A percentile compares a stretch with the other conserved stretches of the same genome.
phyloP scores from a whole-genome alignment of 2,113 vertebrate species.

The Catharus minimus region DNA sequence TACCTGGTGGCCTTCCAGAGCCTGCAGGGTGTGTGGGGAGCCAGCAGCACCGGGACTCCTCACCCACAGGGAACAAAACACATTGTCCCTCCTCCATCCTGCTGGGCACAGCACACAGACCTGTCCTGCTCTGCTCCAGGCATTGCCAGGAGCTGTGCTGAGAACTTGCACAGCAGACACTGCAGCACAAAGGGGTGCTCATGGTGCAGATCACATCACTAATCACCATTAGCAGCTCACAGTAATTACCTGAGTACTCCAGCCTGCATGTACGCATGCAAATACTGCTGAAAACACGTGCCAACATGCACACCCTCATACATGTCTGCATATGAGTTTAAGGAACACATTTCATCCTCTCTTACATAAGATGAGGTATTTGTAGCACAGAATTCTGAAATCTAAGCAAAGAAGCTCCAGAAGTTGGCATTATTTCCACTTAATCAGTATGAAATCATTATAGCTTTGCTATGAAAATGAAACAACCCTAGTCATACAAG shows the following conservation, averaged over 20 bases:
- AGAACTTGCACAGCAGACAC: background rate
- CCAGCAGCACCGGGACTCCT: background rate
- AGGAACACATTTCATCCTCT: background rate
- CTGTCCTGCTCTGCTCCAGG: background rate
- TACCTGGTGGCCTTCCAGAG: conserved; percentile 42
- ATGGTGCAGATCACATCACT: background rate
- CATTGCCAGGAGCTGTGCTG: background rate
- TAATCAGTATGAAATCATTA: conserved; percentile 64
- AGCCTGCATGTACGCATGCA: background rate
- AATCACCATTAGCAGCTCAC: background rate
- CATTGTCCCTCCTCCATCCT: background rate
- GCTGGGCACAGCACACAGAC: background rate
- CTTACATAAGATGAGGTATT: background rate
- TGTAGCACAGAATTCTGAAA: background rate
- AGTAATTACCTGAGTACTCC: background rate
- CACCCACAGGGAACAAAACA: background rate
- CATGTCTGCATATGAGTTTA: fast-evolving
- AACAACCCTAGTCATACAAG: conserved; percentile 59
- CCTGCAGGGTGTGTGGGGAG: background rate
- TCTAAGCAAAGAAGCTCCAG: background rate
- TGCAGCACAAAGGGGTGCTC: background rate
- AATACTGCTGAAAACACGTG: background rate
- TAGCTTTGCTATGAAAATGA: conserved; percentile 55
- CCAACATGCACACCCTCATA: background rate
- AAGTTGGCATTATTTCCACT: conserved; percentile 41